phyloP scores from a whole-genome alignment of 2,797 vertebrate genomes.

The Parambassis ranga region DNA sequence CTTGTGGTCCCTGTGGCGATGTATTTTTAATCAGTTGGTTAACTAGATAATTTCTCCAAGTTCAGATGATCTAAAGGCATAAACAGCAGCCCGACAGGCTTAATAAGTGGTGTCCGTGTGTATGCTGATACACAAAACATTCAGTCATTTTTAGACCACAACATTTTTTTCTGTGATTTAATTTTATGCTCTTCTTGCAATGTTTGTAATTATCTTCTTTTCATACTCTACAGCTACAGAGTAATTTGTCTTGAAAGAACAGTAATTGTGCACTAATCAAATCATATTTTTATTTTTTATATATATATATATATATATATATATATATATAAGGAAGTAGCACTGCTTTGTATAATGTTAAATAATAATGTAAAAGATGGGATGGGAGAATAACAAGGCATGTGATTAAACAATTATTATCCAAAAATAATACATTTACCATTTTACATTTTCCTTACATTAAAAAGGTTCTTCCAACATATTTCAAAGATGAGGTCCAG shows the following conservation, averaged over 20 bases:
- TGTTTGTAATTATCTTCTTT: not conserved
- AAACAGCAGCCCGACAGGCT: not conserved
- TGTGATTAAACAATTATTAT: no score
- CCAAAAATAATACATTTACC: no score
- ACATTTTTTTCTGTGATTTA: not conserved
- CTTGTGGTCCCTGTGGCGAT: not conserved
- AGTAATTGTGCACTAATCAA: not conserved
- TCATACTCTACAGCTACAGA: not conserved
- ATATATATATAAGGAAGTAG: no score
- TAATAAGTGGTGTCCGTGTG: not conserved
- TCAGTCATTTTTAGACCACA: not conserved
- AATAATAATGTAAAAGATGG: no score
- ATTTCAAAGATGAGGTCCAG: no score
- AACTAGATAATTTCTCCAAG: slow-evolving; percentile 4
- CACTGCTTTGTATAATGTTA: no score
- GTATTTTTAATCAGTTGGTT: slow-evolving; percentile 19
- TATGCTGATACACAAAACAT: not conserved
- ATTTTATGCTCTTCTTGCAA: not conserved
- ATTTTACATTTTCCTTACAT: no score
- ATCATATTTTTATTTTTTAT: no score
- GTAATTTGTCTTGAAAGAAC: not conserved
- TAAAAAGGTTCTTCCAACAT: no score
- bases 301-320: no score
- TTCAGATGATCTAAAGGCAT: not conserved
- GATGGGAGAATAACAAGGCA: no score